These are phyloP conservation scores for Epinotia demarniana DNA, from an alignment of 2,888 invertebrate genomes.

Conservation along the genomic window DNA sequence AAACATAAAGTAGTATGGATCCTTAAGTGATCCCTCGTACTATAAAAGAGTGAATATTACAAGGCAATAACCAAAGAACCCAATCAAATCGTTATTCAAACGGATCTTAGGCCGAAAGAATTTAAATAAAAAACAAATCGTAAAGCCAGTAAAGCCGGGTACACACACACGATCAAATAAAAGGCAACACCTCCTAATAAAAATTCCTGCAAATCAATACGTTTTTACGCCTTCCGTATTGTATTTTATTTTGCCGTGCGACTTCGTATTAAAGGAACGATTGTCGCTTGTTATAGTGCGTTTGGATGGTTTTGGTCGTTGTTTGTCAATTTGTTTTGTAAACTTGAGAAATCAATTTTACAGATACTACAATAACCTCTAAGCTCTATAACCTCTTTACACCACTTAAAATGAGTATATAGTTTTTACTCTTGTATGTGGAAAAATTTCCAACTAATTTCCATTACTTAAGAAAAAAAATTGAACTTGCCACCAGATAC, in stretches of 20 bases:
- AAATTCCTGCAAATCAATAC: constrained; percentile 85
- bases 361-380: no score
- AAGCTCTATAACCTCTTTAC: no score
- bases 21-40: neutral
- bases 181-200: constrained; percentile 82
- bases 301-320: constrained; percentile 27
- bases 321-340: neutral
- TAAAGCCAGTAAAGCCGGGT: constrained; percentile 25
- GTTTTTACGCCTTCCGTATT: constrained; percentile 82
- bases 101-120: constrained; percentile 20
- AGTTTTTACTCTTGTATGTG: no score
- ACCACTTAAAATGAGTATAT: no score
- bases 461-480: no score
- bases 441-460: no score
- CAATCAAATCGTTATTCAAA: constrained; percentile 9
- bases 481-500: no score
- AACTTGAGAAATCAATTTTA: neutral
- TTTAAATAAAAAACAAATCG: constrained; percentile 41
- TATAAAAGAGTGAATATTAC: neutral
- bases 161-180: constrained; percentile 64
- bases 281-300: constrained; percentile 61
- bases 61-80: neutral
- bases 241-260: constrained; percentile 83
- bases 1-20: neutral
- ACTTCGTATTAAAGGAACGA: constrained; percentile 81